Evolutionary conservation across 2,888 invertebrate genomes (phyloP).

Genomic region (Diaprepes abbreviatus): DNA sequence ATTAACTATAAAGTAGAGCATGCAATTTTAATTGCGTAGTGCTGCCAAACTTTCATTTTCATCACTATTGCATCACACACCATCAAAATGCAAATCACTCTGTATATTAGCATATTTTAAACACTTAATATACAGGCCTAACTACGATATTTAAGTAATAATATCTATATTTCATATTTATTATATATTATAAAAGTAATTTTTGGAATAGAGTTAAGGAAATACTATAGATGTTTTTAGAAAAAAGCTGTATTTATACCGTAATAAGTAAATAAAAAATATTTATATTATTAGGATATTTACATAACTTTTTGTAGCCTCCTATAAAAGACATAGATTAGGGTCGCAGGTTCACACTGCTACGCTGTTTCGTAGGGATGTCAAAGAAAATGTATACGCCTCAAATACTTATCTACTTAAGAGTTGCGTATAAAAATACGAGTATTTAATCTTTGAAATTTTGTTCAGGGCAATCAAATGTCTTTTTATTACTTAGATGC

Average conservation of each 20-base stretch:
- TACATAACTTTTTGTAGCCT: constrained; percentile 67
- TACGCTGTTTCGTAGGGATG: constrained; percentile 58
- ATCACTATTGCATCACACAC: constrained; percentile 32
- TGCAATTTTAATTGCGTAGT: constrained; percentile 27
- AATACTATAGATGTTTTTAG: constrained; percentile 66
- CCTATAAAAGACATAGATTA: constrained; percentile 67
- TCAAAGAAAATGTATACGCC: constrained; percentile 38
- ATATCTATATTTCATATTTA: constrained; percentile 69
- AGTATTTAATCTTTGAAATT: too few relatives aligned
- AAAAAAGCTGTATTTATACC: constrained; percentile 67
- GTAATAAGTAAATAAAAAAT: constrained; percentile 62
- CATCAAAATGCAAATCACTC: constrained; percentile 61
- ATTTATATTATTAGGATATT: constrained; percentile 62
- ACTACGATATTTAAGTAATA: constrained; percentile 68
- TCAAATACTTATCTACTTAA: not conserved
- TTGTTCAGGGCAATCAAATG: too few relatives aligned
- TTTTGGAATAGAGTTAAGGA: constrained; percentile 65
- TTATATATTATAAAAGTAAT: constrained; percentile 64
- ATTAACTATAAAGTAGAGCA: not conserved
- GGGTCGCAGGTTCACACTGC: constrained; percentile 67
- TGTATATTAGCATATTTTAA: constrained; percentile 70
- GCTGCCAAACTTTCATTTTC: constrained; percentile 39
- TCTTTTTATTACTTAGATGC: too few relatives aligned
- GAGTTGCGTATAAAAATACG: too few relatives aligned
- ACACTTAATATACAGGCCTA: constrained; percentile 70